Base-by-base conservation (phyloP, 2,888 invertebrate genomes). In the Biston stratarius region DNA sequence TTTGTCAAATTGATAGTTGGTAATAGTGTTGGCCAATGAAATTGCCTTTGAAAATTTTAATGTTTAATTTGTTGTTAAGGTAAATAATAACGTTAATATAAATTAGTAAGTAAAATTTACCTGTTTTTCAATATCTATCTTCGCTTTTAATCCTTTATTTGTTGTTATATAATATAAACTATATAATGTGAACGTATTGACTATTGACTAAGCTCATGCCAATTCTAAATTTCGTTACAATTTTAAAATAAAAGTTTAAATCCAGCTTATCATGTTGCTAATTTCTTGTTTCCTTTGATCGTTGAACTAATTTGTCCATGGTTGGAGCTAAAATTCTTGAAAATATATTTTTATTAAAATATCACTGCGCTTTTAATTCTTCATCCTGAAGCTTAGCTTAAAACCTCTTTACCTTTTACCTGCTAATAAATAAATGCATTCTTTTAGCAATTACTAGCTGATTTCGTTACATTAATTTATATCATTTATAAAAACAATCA, bases 301-400 rank as follows among this genome's bases (percentile, higher is more conserved):
- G 85, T 84, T 86, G 81, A 88, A 87, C 79, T 85, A 73, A 88
- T 88, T 88, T 92, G 91, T 94, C 91, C 91, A 89, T 91, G 88
- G 88, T 87, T 89, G 86, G 87, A 89, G 86, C 83, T 76, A 87
- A 76, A 88, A 85, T 90, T 89, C 86, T 88, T 77, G 81, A 84
- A 92, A 91, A 92, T 92, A 92, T 92, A 93, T 92, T 90, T 83
- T 91, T 89, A 85, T 78, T 84, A 87, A 89, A 90, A 89, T 84
- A 83, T 83, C 87, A 85, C 88, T 83, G 76, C 82, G 92, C 91
- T 92, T 94, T 94, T 93, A 87, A 93, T 93, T 93, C 81, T 83
- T 85, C 85, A 83, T 80, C 90, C 89, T 73, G 88, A 87, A 83
- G 89, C 83, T 83, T 82, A 75, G 86, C 86, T 80, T 73, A 77